Conservation (phyloP, 2,797 vertebrate genomes). For the Simalia tracyae region DNA sequence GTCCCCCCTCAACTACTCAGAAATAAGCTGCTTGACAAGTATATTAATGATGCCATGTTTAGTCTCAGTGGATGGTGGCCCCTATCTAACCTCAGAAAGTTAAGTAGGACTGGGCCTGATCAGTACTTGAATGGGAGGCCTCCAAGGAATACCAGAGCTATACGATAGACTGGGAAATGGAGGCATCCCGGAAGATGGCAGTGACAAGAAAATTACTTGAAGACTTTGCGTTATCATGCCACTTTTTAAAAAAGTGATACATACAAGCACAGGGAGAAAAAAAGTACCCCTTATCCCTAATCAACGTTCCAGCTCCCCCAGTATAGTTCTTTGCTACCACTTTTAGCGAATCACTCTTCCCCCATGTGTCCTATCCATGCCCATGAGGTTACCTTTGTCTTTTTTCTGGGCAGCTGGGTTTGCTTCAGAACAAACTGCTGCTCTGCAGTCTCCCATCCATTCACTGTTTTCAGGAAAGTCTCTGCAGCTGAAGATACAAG, state of each 20-base stretch:
- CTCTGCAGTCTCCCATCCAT: not conserved
- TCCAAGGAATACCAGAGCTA: not conserved
- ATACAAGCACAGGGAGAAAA: not conserved
- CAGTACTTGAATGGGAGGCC: not conserved
- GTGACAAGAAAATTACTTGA: not conserved
- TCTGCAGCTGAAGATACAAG: not conserved
- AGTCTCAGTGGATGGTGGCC: not conserved
- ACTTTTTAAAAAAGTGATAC: not conserved
- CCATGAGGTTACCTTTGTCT: not conserved
- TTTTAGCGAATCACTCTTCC: not conserved
- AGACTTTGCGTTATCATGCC: not conserved
- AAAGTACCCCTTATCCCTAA: not conserved
- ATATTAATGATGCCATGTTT: not conserved
- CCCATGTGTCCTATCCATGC: not conserved
- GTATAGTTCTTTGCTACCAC: not conserved
- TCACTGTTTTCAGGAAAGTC: not conserved
- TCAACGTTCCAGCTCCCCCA: not conserved
- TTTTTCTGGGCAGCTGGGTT: not conserved
- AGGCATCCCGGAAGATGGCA: not conserved
- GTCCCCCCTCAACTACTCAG: not conserved
- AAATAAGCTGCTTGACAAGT: not conserved
- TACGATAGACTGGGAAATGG: not conserved
- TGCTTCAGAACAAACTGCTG: not conserved
- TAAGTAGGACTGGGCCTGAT: not conserved
- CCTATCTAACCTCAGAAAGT: not conserved